A percentile compares a stretch with the other conserved stretches of the same genome.
phyloP scores from a whole-genome alignment of 1,140 invertebrate genomes.

The Drosophila cardini region DNA sequence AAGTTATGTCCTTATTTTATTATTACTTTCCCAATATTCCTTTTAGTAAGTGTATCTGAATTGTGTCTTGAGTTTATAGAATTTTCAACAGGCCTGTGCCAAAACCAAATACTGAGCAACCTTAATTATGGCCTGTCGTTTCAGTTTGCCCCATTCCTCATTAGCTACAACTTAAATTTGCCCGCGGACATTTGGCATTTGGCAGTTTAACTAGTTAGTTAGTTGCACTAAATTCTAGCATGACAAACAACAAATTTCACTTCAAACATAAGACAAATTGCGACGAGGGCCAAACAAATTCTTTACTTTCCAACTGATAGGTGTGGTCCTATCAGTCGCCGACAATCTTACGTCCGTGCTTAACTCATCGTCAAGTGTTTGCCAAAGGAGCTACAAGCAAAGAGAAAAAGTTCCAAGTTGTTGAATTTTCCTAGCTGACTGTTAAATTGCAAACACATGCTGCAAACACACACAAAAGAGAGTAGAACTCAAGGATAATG shows the following conservation, averaged over 20 bases:
- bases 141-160: constrained; percentile 2
- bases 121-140: constrained; percentile 63
- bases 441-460: constrained; percentile 83
- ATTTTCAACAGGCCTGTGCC: constrained; percentile 28
- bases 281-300: constrained; percentile 59
- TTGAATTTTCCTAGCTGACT: constrained; percentile 73
- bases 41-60: constrained; percentile 30
- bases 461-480: constrained; percentile 44
- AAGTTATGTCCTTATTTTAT: neutral
- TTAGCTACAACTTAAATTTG: constrained; percentile 1
- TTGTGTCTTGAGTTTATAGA: neutral
- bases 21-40: neutral
- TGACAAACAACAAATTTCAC: constrained; percentile 80
- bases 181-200: constrained; percentile 38
- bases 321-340: constrained; percentile 50
- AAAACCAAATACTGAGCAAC: constrained; percentile 56
- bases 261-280: constrained; percentile 83
- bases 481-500: constrained; percentile 28
- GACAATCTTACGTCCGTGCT: constrained; percentile 64
- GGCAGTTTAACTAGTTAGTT: constrained; percentile 45
- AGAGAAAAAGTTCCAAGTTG: constrained; percentile 39
- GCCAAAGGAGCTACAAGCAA: constrained; percentile 52
- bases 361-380: constrained; percentile 70
- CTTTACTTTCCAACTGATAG: constrained; percentile 8
- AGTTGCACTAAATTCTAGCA: constrained; percentile 66